Conservation (phyloP, 2,113 vertebrate genomes). For the Physeter macrocephalus region DNA sequence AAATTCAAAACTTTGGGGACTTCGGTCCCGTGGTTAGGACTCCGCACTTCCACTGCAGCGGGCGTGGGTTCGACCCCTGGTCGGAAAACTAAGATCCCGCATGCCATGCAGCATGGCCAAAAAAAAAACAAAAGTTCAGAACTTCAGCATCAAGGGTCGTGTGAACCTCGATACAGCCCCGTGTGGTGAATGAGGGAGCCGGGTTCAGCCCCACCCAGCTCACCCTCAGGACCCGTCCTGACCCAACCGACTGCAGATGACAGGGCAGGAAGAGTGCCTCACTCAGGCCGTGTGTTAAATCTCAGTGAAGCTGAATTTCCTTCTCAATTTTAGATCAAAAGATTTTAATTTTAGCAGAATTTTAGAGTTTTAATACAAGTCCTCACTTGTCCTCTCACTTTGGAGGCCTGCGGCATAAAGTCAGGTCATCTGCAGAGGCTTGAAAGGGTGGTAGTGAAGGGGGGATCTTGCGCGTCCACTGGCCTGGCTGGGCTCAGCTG, state of each 20-base stretch:
- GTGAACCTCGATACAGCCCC: background rate
- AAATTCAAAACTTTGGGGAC: background rate
- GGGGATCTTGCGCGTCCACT: background rate
- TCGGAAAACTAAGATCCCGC: too few relatives aligned
- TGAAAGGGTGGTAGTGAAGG: background rate
- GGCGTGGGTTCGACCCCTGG: too few relatives aligned
- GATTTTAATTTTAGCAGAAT: background rate
- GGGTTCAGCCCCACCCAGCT: too few relatives aligned
- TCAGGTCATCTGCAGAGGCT: background rate
- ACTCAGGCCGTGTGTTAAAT: background rate
- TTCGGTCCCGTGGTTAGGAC: too few relatives aligned
- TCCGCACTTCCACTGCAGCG: too few relatives aligned
- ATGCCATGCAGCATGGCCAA: too few relatives aligned
- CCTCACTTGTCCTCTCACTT: background rate
- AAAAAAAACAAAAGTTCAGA: background rate
- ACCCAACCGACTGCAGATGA: background rate
- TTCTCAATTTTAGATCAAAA: background rate
- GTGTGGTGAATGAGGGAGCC: background rate
- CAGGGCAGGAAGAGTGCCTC: background rate
- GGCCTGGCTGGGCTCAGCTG: background rate
- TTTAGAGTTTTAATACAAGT: background rate
- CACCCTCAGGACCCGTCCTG: background rate
- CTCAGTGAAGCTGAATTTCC: background rate
- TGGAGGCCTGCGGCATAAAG: background rate
- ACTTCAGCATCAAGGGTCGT: background rate